Evolutionary conservation across 1,140 invertebrate genomes (phyloP), one percentile per base, ranked within the genome.

Genomic region (Ganaspis sp.): DNA sequence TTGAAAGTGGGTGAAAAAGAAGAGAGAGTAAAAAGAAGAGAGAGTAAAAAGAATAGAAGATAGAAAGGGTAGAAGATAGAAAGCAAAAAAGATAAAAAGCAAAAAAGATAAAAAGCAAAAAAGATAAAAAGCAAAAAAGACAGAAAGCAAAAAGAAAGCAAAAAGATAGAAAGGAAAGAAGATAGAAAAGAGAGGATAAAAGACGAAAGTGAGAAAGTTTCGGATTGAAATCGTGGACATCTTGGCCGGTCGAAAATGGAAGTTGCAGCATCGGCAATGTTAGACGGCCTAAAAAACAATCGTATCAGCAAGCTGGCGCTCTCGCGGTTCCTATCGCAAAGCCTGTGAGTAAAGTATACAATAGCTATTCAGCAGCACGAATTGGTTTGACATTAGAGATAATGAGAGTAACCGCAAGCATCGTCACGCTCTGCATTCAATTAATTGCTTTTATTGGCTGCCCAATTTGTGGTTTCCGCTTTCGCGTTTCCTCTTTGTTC

Each of bases 201-300:
- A 4, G 17, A 49, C 45, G 6, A 34, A 34, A 6, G 29, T 34
- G 54, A 54, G 38, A 23, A 45, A 71, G 1, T 73, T 21, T n/a
- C n/a, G 2, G 72, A 29, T 73, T 23, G n/a, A 49, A 76, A 73
- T 58, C 78, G 70, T 45, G 15, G 58, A 69, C 17, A 17, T 17
- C 45, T 4, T 49, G 1, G n/a, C 45, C 17, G 34, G 37, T 54
- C 53, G 42, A 86, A 84, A 77, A 90, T 90, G 89, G 90, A 91
- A 83, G 90, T 93, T 88, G 92, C 92, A 79, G 91, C 93, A 78
- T 92, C 93, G 85, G 89, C 93, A 90, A 94, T 95, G 92, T 93
- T 95, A 85, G 94, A 95, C 87, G 94, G 94, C 74, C 92, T 95
- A 82, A 94, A 94, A 87, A 94, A 94, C 86, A 94, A 94, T 91